Base-by-base conservation (phyloP, 2,113 vertebrate species). In the Thoracochromis brauschi region DNA sequence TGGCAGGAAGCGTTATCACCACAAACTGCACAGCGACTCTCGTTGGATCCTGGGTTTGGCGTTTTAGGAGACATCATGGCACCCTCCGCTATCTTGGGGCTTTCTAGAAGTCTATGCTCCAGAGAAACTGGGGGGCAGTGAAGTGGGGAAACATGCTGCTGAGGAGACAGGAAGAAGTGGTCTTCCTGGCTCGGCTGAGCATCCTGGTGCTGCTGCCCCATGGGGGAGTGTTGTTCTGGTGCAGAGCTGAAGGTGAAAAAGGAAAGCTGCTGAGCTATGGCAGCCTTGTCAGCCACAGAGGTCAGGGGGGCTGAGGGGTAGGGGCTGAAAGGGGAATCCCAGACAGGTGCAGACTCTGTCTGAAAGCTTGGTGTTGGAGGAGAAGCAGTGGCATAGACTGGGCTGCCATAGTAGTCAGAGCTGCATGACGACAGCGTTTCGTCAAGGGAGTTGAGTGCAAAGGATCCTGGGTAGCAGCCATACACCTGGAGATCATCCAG, bases 1-100 rank as follows among this genome's bases (percentile, higher is more conserved):
- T 99, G 98, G 91, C 98, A 99, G 0, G 98, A 98, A 1, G 98
- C 98, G 1, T 97, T 98, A 95, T 98, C 98, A n/a, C 98, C 98
- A 31, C 98, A 98, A 58, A 98, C 98, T 1, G 98, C 98, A 26
- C 98, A 99, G 81, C 96, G 97, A 1, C 98, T 97, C 89, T 98
- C 98, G 0, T 90, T 96, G 7, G 95, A 94, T 8, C 94, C 94
- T 0, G 96, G 94, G 49, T 95, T 96, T 40, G 96, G 96, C 3
- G 91, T 81, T 84, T 97, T 97, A 65, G 92, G 33, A 6, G 97
- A 96, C 1, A 92, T 85, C 91, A 97, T 81, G 1, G 93, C 84
- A 9, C 87, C 93, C 6, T 97, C 97, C 42, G 95, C 68, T 49
- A 94, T 40, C 81, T 93, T 91, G 0, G 97, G 94, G 71, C 95